phyloP scores from a whole-genome alignment of 2,888 invertebrate genomes.

The Dryobota labecula region DNA sequence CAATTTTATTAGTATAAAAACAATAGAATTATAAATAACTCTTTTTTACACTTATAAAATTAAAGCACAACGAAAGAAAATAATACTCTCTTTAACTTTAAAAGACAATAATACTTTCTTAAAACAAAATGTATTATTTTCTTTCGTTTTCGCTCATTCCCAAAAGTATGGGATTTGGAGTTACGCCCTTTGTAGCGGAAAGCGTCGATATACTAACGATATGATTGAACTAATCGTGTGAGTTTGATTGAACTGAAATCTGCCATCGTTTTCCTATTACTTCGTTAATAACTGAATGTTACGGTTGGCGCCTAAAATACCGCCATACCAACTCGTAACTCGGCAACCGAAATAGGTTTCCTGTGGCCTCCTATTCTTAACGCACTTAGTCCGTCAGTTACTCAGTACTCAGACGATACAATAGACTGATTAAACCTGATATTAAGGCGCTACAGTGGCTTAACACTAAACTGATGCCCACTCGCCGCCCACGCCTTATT shows the following conservation, averaged over 20 bases:
- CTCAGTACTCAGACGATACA: constrained; percentile 24
- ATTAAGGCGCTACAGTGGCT: constrained; percentile 17
- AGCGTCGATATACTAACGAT: too few relatives aligned
- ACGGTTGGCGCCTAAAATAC: constrained; percentile 41
- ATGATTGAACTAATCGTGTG: neutral
- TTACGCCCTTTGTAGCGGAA: too few relatives aligned
- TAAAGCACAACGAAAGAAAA: too few relatives aligned
- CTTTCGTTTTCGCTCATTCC: too few relatives aligned
- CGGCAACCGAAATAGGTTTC: constrained; percentile 47
- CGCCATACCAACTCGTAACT: constrained; percentile 23
- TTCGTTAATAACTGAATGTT: constrained; percentile 25
- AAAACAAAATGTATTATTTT: too few relatives aligned
- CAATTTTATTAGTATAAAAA: too few relatives aligned
- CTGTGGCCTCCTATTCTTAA: constrained; percentile 54
- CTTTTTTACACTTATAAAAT: too few relatives aligned
- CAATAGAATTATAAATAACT: too few relatives aligned
- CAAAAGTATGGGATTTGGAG: too few relatives aligned
- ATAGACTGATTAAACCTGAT: constrained; percentile 15
- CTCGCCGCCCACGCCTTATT: constrained; percentile 9
- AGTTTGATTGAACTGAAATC: constrained; percentile 14
- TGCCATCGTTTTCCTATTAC: constrained; percentile 10
- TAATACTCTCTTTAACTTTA: too few relatives aligned
- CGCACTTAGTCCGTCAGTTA: constrained; percentile 16
- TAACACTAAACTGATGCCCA: constrained; percentile 10
- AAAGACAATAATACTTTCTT: too few relatives aligned